Evolutionary conservation across 2,888 invertebrate species (phyloP).

Genomic region (Zaprionus lineosus): DNA sequence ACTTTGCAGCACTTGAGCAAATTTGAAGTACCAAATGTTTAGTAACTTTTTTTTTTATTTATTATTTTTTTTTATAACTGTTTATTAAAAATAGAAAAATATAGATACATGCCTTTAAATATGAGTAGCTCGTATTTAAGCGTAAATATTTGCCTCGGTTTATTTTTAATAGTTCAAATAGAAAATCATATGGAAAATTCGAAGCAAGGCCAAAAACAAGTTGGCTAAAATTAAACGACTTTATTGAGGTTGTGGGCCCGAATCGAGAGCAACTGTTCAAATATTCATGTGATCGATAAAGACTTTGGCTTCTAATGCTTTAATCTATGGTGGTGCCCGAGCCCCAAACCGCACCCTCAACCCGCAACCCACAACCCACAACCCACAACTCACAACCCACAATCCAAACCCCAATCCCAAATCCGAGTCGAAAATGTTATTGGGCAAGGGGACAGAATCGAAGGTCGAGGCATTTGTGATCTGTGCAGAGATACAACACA

Average conservation of each 20-base stretch:
- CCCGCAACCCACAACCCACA: no score
- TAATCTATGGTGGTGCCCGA: neutral
- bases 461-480: slow-evolving; percentile 24
- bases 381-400: no score
- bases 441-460: no score
- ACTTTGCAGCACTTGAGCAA: slow-evolving; percentile 27
- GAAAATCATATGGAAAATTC: slow-evolving; percentile 31
- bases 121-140: slow-evolving; percentile 4
- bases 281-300: slow-evolving; percentile 53
- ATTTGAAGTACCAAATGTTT: slow-evolving; percentile 11
- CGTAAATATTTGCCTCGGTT: slow-evolving; percentile 32
- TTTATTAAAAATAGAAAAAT: slow-evolving; percentile 1
- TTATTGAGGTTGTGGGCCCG: no score
- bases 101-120: slow-evolving; percentile 2
- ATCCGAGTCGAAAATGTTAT: no score
- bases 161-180: slow-evolving; percentile 38
- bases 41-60: neutral
- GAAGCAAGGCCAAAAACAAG: slow-evolving; percentile 43
- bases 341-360: no score
- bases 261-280: slow-evolving; percentile 60
- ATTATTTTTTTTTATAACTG: slow-evolving; percentile 6
- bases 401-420: no score
- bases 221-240: slow-evolving; percentile 59
- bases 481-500: slow-evolving; percentile 27
- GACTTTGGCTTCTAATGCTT: slow-evolving; percentile 3